Evolutionary conservation across 2,113 vertebrate species (phyloP).

Genomic region (Mugil cephalus): DNA sequence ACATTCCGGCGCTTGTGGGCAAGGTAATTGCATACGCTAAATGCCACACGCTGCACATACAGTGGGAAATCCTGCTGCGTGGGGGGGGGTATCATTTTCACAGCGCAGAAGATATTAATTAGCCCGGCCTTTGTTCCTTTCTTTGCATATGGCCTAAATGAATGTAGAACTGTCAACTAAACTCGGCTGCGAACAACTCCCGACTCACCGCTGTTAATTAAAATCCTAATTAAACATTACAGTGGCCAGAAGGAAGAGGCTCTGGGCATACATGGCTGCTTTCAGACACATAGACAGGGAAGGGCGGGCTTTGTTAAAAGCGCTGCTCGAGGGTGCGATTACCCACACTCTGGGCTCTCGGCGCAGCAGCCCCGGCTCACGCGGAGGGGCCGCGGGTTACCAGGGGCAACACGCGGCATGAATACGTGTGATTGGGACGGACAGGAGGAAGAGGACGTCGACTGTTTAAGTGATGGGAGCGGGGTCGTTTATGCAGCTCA

Average conservation of each 20-base stretch:
- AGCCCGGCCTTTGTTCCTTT: slow-evolving; percentile 58
- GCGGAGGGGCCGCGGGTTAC: slow-evolving; percentile 53
- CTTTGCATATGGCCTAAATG: slow-evolving; percentile 59
- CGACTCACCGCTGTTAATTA: slow-evolving; percentile 67
- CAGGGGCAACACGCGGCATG: slow-evolving; percentile 64
- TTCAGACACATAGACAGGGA: slow-evolving; percentile 58
- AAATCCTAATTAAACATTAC: slow-evolving; percentile 76
- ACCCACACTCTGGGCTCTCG: slow-evolving; percentile 54
- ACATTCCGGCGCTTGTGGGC: slow-evolving; percentile 93
- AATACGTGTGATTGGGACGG: slow-evolving; percentile 69
- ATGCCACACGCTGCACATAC: background rate
- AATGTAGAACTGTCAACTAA: slow-evolving; percentile 62
- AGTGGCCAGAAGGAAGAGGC: slow-evolving; percentile 62
- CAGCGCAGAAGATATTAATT: slow-evolving; percentile 47
- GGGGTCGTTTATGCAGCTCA: slow-evolving; percentile 64
- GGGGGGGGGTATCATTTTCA: slow-evolving; percentile 8
- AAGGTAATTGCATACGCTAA: slow-evolving; percentile 83
- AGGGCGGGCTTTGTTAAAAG: slow-evolving; percentile 65
- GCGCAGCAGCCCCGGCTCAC: slow-evolving; percentile 55
- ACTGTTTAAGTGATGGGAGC: slow-evolving; percentile 67
- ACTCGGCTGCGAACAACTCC: slow-evolving; percentile 51
- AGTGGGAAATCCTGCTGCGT: slow-evolving; percentile 7
- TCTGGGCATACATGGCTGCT: slow-evolving; percentile 48
- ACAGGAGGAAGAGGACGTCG: slow-evolving; percentile 62
- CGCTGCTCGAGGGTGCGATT: slow-evolving; percentile 69